phyloP scores from a whole-genome alignment of 2,113 vertebrate species.

The Dendrocopos noguchii region DNA sequence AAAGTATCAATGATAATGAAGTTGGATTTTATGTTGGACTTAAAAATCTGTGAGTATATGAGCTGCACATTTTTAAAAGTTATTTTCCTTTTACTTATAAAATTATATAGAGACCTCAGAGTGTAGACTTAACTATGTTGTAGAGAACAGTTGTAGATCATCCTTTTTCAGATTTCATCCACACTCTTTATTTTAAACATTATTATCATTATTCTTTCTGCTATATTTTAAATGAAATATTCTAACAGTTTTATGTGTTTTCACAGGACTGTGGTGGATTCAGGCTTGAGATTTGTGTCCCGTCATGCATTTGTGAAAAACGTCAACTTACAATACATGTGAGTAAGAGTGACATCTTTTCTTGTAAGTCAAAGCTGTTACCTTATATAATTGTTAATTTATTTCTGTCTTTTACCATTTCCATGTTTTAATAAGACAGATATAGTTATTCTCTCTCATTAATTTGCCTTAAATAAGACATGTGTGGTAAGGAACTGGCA shows the following conservation, averaged over 20 bases:
- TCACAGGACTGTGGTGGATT: constrained; percentile 93
- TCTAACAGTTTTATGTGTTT: constrained; percentile 26
- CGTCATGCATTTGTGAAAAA: constrained; percentile 92
- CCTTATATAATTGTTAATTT: not conserved
- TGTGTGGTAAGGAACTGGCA: not conserved
- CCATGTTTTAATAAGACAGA: not conserved
- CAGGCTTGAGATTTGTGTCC: constrained; percentile 89
- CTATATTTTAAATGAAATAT: not conserved
- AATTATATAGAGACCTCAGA: not conserved
- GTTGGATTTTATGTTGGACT: constrained; percentile 91
- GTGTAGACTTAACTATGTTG: not conserved
- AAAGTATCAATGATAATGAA: constrained; percentile 93
- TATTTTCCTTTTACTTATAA: not conserved
- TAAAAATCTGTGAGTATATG: constrained; percentile 92
- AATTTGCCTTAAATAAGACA: not conserved
- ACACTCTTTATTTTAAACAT: not conserved
- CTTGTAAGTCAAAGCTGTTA: not conserved
- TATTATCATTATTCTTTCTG: not conserved
- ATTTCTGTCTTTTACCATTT: constrained; percentile 12
- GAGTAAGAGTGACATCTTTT: constrained; percentile 72
- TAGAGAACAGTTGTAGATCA: not conserved
- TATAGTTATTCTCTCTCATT: not conserved
- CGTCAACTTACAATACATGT: constrained; percentile 92
- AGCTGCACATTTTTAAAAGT: not conserved
- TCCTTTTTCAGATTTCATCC: not conserved